Conservation (phyloP, 2,797 vertebrate species). For the Chloroceryle inda region DNA sequence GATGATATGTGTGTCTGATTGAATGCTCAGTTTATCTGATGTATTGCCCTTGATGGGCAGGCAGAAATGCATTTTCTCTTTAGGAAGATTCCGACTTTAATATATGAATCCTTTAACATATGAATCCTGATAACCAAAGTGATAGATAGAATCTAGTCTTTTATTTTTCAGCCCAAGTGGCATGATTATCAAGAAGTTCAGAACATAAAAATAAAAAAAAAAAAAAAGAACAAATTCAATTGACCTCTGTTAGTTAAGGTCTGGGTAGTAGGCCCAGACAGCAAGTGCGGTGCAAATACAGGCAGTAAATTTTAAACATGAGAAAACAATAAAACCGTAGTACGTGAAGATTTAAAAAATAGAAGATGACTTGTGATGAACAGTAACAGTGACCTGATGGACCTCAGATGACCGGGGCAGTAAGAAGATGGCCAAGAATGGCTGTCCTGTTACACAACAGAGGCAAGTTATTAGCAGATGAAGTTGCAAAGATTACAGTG, state of each 20-base stretch:
- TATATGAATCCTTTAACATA: background rate
- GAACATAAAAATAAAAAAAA: background rate
- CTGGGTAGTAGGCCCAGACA: background rate
- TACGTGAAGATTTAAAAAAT: background rate
- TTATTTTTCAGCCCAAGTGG: background rate
- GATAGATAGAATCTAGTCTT: background rate
- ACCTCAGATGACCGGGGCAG: constrained; percentile 6
- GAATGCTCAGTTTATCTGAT: background rate
- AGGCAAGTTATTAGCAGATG: constrained; percentile 32
- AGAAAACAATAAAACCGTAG: background rate
- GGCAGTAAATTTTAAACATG: background rate
- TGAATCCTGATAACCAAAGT: background rate
- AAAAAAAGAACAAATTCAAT: background rate
- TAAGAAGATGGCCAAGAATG: background rate
- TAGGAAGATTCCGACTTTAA: background rate
- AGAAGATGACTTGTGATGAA: background rate
- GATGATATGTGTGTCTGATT: fast-evolving
- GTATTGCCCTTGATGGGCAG: background rate
- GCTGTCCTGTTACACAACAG: constrained; percentile 23
- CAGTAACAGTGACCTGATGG: background rate
- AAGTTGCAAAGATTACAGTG: constrained; percentile 53
- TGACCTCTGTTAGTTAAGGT: background rate
- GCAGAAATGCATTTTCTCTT: background rate
- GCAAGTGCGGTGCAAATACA: background rate
- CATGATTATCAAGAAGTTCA: background rate